Evolutionary conservation across 92 coral and sea anemone species (phyloP), one percentile per base, ranked within the genome.

Genomic region (Epizoanthus rinbou): DNA sequence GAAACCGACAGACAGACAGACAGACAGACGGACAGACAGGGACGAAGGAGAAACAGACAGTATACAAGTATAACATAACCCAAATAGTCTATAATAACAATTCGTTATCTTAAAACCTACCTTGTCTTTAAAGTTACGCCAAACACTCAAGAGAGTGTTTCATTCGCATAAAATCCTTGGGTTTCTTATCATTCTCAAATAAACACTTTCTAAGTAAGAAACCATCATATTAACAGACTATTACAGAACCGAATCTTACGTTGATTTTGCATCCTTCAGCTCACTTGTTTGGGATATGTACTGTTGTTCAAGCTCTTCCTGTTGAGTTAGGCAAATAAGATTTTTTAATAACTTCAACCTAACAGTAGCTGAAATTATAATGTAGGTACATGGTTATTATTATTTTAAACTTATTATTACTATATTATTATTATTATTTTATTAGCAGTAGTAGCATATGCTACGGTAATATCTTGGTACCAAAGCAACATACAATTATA

Each of bases 291-390:
- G 79, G 15, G 89, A 62, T 43, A 91, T 24, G 25, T 74, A 78
- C 54, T 91, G 91, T n/a, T 93, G 95, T 57, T 90, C 90, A 56
- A 93, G 89, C 64, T 91, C 95, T 82, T 93, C 98, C 98, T 93
- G 76, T 41, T 82, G 69, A 41, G 23, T 8, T 5, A 64, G 52
- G 8, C 33, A 47, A 52, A 24, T 19, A 31, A 15, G 3, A 16
- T 18, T 24, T 56, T 45, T 14, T 25, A 63, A 33, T 8, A 33
- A 15, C 37, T 19, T 13, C 22, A 31, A 31, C 16, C n/a, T 0
- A 31, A 76, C 47, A 35, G 21, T 24, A 41, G 43, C 15, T 8
- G 15, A 10, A 37, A 41, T 74, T 21, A 47, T 17, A 2, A n/a
- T n/a, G n/a, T n/a, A n/a, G n/a, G n/a, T n/a, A n/a, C n/a, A n/a